Evolutionary conservation across 35 echinoderm and acorn worm genomes (phyloP).

Genomic region (Eucidaris tribuloides): DNA sequence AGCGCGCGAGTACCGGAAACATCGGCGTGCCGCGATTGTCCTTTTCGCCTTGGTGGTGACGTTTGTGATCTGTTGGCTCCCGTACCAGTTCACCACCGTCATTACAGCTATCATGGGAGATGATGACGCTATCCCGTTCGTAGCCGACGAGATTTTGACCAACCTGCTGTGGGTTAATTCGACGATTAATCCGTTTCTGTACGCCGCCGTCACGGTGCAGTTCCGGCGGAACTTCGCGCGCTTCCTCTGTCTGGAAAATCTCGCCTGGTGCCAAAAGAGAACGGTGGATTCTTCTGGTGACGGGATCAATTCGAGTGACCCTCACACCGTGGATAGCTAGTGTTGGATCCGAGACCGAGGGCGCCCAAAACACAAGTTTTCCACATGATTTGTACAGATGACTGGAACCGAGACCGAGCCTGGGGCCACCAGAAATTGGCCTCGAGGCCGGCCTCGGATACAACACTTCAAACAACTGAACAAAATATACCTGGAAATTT

Average conservation of each 20-base stretch:
- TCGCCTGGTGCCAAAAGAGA: background rate
- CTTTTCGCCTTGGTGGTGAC: slow-evolving; percentile 27
- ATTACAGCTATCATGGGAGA: slow-evolving; percentile 9
- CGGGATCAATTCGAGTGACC: slow-evolving; percentile 2
- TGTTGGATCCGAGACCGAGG: too few species aligned
- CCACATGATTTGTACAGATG: too few species aligned
- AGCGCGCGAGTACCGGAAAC: background rate
- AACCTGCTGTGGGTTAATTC: slow-evolving; percentile 65
- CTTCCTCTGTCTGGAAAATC: background rate
- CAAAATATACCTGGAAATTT: too few species aligned
- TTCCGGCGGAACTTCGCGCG: slow-evolving; percentile 37
- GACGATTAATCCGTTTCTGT: slow-evolving; percentile 59
- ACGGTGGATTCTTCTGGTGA: background rate
- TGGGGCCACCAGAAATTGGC: too few species aligned
- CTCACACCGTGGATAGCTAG: background rate
- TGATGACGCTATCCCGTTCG: background rate
- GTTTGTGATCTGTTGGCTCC: slow-evolving; percentile 61
- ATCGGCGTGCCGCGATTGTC: slow-evolving; percentile 28
- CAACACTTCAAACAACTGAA: too few species aligned
- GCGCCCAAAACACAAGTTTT: too few species aligned
- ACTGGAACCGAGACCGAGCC: too few species aligned
- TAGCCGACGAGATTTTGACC: slow-evolving; percentile 2
- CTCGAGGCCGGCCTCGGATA: too few species aligned
- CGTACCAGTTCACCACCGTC: slow-evolving; percentile 25
- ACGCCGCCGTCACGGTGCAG: slow-evolving; percentile 22